Evolutionary conservation across 2,113 vertebrate species (phyloP).

Genomic region (Haemorhous mexicanus): DNA sequence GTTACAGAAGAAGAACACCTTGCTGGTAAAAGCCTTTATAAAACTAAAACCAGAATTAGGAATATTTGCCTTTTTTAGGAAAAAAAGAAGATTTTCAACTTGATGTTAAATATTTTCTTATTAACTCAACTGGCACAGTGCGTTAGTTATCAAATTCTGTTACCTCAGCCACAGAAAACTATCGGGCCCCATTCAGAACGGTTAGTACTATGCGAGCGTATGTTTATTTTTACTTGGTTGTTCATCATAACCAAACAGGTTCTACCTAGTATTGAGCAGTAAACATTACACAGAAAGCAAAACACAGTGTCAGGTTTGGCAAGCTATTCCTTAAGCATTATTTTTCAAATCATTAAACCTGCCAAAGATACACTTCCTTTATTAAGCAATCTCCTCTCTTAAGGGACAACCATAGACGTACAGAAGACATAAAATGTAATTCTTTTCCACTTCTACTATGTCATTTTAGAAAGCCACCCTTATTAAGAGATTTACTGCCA

Average conservation of each 20-base stretch:
- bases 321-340: conserved; percentile 8
- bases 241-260: conserved; percentile 25
- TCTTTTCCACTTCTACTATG: neutral
- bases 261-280: conserved; percentile 17
- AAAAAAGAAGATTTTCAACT: conserved; percentile 26
- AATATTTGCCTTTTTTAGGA: conserved; percentile 1
- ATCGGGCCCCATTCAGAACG: neutral
- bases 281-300: conserved; percentile 46
- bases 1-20: conserved; percentile 37
- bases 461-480: conserved; percentile 32
- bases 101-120: conserved; percentile 27
- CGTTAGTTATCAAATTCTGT: conserved; percentile 48
- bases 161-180: conserved; percentile 22
- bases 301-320: conserved; percentile 30
- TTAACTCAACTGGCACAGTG: conserved; percentile 38
- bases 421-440: neutral
- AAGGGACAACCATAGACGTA: conserved; percentile 6
- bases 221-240: conserved; percentile 36
- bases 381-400: conserved; percentile 2
- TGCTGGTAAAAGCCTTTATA: neutral
- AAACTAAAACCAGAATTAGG: neutral
- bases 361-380: conserved; percentile 12
- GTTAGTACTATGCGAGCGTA: conserved; percentile 21
- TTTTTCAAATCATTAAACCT: conserved; percentile 44
- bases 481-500: conserved; percentile 11